A percentile compares a stretch with the other conserved stretches of the same genome.
Evolutionary conservation across 1,140 invertebrate genomes (phyloP).

Genomic region (Monochamus saltuarius): DNA sequence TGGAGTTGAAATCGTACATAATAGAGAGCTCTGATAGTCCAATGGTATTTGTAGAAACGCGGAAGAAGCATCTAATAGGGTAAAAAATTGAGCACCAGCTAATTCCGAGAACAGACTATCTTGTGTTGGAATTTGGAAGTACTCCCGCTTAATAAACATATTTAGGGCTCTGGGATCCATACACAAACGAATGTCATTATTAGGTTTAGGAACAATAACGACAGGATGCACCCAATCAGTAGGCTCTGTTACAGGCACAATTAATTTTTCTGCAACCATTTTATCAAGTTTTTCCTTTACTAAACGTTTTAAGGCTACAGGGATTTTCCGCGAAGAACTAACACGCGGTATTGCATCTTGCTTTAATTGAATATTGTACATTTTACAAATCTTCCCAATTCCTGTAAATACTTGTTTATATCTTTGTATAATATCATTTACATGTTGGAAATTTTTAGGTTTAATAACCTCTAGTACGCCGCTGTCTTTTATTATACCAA

Average conservation of each 20-base stretch:
- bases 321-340: not conserved
- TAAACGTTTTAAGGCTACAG: not conserved
- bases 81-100: constrained; percentile 9
- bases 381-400: no score
- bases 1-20: not conserved
- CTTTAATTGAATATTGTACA: no score
- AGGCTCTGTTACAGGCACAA: not conserved
- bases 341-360: no score
- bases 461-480: no score
- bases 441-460: no score
- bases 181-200: constrained; percentile 24
- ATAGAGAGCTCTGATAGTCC: not conserved
- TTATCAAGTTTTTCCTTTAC: not conserved
- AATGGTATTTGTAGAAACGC: constrained; percentile 1
- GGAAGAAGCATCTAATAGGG: constrained; percentile 5
- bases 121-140: constrained; percentile 26
- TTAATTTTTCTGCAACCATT: not conserved
- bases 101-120: constrained; percentile 12
- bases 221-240: constrained; percentile 25
- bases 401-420: no score
- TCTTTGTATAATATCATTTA: no score
- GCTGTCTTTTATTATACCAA: no score
- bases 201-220: constrained; percentile 21
- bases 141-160: not conserved
- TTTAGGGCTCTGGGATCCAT: constrained; percentile 30